These are phyloP conservation scores for Netelia virgata DNA, from an alignment of 2,888 invertebrate genomes.

Conservation along the genomic window DNA sequence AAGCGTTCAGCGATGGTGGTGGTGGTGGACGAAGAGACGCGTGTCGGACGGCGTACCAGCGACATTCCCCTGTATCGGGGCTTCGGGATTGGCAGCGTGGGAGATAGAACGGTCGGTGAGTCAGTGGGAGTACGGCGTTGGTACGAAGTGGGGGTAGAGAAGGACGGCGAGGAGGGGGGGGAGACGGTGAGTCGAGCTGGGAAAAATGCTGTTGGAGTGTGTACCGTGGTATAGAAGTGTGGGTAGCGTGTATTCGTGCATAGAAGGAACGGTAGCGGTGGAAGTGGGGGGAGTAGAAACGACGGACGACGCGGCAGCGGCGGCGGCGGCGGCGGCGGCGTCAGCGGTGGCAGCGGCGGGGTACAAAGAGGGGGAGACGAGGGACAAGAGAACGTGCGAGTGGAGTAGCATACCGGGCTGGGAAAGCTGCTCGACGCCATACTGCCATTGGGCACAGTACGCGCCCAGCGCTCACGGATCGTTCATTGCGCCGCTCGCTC, in stretches of 20 bases:
- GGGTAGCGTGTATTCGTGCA: not conserved
- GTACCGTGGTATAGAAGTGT: slow-evolving; percentile 20
- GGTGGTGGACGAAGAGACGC: slow-evolving; percentile 33
- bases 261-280: not conserved
- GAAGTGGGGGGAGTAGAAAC: slow-evolving; percentile 37
- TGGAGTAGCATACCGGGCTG: slow-evolving; percentile 67
- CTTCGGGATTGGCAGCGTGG: slow-evolving; percentile 58
- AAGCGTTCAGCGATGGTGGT: not conserved
- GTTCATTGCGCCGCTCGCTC: slow-evolving; percentile 65
- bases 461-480: slow-evolving; percentile 78
- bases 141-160: not conserved
- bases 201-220: slow-evolving; percentile 50
- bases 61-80: slow-evolving; percentile 61
- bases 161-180: too few relatives aligned
- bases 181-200: slow-evolving; percentile 17
- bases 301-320: slow-evolving; percentile 45
- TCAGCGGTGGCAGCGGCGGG: slow-evolving; percentile 57
- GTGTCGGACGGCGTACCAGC: slow-evolving; percentile 52
- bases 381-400: slow-evolving; percentile 65
- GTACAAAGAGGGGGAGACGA: slow-evolving; percentile 60
- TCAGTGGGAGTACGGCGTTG: slow-evolving; percentile 16
- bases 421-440: slow-evolving; percentile 79
- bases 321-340: slow-evolving; percentile 19
- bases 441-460: slow-evolving; percentile 80
- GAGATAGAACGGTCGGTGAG: slow-evolving; percentile 31